These are phyloP conservation scores for Dasypogon diadema DNA, from an alignment of 2,888 invertebrate species.

Conservation along the genomic window DNA sequence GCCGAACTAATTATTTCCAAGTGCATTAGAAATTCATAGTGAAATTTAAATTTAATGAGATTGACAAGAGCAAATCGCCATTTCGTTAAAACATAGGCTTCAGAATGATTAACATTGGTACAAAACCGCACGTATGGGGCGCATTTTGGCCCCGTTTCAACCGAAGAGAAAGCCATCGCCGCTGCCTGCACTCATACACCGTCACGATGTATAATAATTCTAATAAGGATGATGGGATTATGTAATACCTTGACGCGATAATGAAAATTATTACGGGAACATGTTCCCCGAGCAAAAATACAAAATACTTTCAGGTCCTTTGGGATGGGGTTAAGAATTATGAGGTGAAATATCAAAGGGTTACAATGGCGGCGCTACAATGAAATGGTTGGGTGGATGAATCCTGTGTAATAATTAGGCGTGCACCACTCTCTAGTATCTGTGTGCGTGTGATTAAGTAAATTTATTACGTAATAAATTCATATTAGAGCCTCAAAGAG, in stretches of 20 bases:
- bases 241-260: slow-evolving; percentile 56
- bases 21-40: slow-evolving; percentile 47
- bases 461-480: slow-evolving; percentile 58
- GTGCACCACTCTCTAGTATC: slow-evolving; percentile 46
- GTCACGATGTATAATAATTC: slow-evolving; percentile 16
- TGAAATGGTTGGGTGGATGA: slow-evolving; percentile 16
- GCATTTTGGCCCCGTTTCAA: slow-evolving; percentile 3
- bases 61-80: slow-evolving; percentile 28
- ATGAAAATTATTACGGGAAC: slow-evolving; percentile 57
- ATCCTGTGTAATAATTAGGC: slow-evolving; percentile 56
- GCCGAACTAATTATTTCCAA: too few relatives aligned
- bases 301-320: slow-evolving; percentile 50
- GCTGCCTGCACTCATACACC: not conserved
- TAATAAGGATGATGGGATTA: slow-evolving; percentile 56
- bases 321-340: slow-evolving; percentile 50
- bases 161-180: slow-evolving; percentile 6
- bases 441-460: slow-evolving; percentile 56
- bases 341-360: slow-evolving; percentile 49
- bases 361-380: slow-evolving; percentile 21
- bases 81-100: slow-evolving; percentile 24
- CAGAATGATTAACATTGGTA: slow-evolving; percentile 16
- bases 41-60: slow-evolving; percentile 48
- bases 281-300: slow-evolving; percentile 55
- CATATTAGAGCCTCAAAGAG: slow-evolving; percentile 55
- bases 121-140: slow-evolving; percentile 38